These are phyloP conservation scores for Dicyrtomina minuta DNA, from an alignment of 2,888 invertebrate genomes.

Conservation along the genomic window DNA sequence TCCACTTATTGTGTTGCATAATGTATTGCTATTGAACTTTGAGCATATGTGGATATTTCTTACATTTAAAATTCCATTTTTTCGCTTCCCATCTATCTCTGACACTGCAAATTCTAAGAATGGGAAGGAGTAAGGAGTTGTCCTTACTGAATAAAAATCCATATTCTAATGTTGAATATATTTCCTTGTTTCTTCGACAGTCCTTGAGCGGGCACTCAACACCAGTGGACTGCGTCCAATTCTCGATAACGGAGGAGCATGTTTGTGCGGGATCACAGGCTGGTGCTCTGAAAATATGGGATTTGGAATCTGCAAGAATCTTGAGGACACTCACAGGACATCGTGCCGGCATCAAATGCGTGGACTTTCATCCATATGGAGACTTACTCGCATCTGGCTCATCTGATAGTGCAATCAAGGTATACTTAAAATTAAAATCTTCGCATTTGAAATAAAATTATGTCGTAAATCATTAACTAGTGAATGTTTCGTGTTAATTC, in stretches of 20 bases:
- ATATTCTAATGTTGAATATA: too few species aligned
- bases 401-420: conserved; percentile 83
- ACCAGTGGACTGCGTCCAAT: conserved; percentile 90
- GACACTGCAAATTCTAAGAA: too few species aligned
- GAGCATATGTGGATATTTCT: too few species aligned
- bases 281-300: conserved; percentile 94
- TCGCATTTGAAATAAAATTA: neutral
- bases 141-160: too few species aligned
- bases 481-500: too few species aligned
- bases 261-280: conserved; percentile 93
- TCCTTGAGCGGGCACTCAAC: conserved; percentile 92
- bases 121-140: too few species aligned
- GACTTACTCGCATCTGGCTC: conserved; percentile 93
- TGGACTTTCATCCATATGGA: conserved; percentile 96
- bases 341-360: conserved; percentile 77
- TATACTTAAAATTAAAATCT: conserved; percentile 51
- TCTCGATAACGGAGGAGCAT: conserved; percentile 90
- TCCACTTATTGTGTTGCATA: too few species aligned
- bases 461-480: neutral
- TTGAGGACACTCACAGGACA: conserved; percentile 88
- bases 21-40: too few species aligned
- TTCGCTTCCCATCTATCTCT: too few species aligned
- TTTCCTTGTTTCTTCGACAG: conserved; percentile 59
- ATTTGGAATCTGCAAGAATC: conserved; percentile 89
- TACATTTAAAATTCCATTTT: too few species aligned